phyloP scores from a whole-genome alignment of 1,140 invertebrate species.

The Rhopalosiphum padi region DNA sequence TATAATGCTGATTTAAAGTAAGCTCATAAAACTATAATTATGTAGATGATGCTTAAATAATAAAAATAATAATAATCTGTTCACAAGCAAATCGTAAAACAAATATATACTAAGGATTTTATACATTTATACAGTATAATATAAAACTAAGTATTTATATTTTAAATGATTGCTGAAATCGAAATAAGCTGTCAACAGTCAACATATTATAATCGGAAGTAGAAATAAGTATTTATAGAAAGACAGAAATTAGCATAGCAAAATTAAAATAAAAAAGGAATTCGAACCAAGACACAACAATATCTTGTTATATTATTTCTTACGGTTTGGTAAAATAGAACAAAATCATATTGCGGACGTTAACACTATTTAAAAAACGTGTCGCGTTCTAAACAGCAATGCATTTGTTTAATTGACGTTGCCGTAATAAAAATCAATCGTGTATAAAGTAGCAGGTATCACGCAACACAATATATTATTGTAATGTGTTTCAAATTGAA shows the following conservation, averaged over 20 bases:
- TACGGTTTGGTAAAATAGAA: background rate
- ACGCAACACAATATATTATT: background rate
- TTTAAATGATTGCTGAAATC: background rate
- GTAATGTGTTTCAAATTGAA: background rate
- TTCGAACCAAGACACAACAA: background rate
- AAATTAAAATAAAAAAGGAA: background rate
- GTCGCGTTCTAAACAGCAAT: background rate
- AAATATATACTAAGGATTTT: too few relatives aligned
- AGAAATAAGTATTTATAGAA: background rate
- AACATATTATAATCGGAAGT: background rate
- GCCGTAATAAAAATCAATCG: background rate
- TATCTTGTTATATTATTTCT: background rate
- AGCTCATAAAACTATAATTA: too few relatives aligned
- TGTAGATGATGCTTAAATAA: too few relatives aligned
- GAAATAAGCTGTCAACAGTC: background rate
- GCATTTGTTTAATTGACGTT: constrained; percentile 1
- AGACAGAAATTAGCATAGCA: background rate
- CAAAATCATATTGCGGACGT: background rate
- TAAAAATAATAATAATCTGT: too few relatives aligned
- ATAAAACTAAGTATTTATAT: background rate
- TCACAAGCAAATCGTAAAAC: too few relatives aligned
- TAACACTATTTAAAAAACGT: background rate
- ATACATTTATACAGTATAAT: too few relatives aligned
- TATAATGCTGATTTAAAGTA: too few relatives aligned
- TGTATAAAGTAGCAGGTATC: background rate